A percentile compares a stretch with the other conserved stretches of the same genome.
phyloP scores from a whole-genome alignment of 92 coral and sea anemone species.

The Siderastrea siderea region DNA sequence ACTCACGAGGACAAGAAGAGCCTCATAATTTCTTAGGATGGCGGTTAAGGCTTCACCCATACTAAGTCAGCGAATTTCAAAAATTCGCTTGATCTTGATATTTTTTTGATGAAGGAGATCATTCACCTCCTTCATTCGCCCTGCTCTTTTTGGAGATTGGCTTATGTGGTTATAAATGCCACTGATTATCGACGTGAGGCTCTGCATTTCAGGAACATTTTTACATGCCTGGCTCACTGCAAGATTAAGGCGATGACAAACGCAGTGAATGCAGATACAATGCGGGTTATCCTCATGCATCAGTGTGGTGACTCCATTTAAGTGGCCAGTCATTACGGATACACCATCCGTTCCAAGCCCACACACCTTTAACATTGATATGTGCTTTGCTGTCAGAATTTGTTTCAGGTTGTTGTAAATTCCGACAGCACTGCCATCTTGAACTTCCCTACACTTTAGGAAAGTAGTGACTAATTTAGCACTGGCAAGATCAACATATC shows the following conservation, averaged over 20 bases:
- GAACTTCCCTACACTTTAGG: conserved; percentile 40
- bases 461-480: conserved; percentile 20
- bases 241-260: conserved; percentile 39
- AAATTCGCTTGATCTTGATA: conserved; percentile 54
- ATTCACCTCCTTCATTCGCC: conserved; percentile 29
- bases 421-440: conserved; percentile 41
- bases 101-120: conserved; percentile 34
- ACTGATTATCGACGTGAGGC: conserved; percentile 12
- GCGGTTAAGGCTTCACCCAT: conserved; percentile 57
- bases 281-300: conserved; percentile 39
- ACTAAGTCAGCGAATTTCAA: conserved; percentile 56
- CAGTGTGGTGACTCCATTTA: conserved; percentile 31
- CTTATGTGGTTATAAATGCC: conserved; percentile 27
- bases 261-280: conserved; percentile 41
- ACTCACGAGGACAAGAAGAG: conserved; percentile 53
- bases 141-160: conserved; percentile 34
- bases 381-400: conserved; percentile 39
- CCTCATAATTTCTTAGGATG: conserved; percentile 44
- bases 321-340: conserved; percentile 46
- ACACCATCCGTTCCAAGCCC: conserved; percentile 65
- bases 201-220: conserved; percentile 28
- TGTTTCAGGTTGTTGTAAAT: conserved; percentile 45
- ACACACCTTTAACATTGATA: conserved; percentile 33
- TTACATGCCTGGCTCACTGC: conserved; percentile 54
- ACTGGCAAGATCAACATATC: conserved; percentile 22